Base-by-base conservation (phyloP, 1,140 invertebrate genomes). In the Drosophila sucinea region DNA sequence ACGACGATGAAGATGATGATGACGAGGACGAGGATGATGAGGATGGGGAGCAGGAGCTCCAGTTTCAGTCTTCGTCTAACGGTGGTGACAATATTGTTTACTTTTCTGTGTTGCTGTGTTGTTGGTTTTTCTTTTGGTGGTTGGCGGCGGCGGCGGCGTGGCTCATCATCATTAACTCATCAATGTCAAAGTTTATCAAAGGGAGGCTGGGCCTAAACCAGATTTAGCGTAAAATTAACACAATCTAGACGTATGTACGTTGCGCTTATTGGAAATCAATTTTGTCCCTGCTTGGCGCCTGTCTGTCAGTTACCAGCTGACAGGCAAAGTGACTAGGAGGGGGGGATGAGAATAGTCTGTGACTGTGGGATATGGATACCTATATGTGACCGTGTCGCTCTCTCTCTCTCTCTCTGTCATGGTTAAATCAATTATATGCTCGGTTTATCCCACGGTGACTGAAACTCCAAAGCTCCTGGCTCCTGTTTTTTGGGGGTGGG, bases 171-270 rank as follows among this genome's bases (percentile, higher is more conserved):
- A 87, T 87, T 87, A 87, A 87, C 70, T 89, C 80, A 89, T 87
- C 84, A 87, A 84, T 89, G 84, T 87, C 84, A 89, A 81, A 89
- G 84, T 84, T 89, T 77, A 81, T 90, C 85, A 87, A 87, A 82
- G 83, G 79, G 83, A 75, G 74, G 71, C 67, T 56, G 60, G 63
- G 67, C 68, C 78, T 73, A 82, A 82, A 86, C 71, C 83, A 87
- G 83, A 89, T 89, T 87, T 89, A 83, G 83, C 83, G 83, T 87
- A 83, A 87, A 87, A 87, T 87, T 87, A 87, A 87, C 84, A 87
- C 84, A 83, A 83, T 89, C 72, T 83, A 83, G 44, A 51, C 23
- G 44, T 51, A 73, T 67, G 69, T 83, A 70, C 69, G 65, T 41
- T 64, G 65, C 65, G 72, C 76, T 80, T 80, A 80, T 81, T 80